phyloP scores from a whole-genome alignment of 2,113 vertebrate species.

The Ceyx melanurus region DNA sequence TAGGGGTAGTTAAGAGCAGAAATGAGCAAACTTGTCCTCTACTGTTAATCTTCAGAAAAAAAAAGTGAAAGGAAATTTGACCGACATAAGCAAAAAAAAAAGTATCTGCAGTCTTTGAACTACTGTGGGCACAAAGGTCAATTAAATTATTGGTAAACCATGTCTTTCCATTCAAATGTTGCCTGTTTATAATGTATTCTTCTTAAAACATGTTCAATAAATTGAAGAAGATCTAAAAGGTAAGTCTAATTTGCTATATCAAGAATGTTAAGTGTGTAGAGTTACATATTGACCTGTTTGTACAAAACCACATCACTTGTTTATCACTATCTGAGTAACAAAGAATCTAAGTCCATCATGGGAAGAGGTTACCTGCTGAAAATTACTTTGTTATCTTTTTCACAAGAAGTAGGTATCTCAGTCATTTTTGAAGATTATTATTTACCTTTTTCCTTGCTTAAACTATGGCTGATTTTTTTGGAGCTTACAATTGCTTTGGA shows the following conservation, averaged over 20 bases:
- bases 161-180: background rate
- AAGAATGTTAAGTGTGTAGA: background rate
- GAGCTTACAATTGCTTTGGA: background rate
- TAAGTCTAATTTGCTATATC: background rate
- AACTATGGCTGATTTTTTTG: background rate
- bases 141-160: background rate
- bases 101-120: background rate
- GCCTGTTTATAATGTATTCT: background rate
- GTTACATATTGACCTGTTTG: background rate
- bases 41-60: background rate
- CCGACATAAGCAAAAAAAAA: background rate
- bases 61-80: background rate
- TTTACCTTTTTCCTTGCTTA: background rate
- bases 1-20: background rate
- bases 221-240: background rate
- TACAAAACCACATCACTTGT: background rate
- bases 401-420: background rate
- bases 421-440: background rate
- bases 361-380: background rate
- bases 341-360: background rate
- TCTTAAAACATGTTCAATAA: conserved; percentile 10
- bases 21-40: background rate
- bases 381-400: background rate
- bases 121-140: background rate
- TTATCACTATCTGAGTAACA: background rate